Base-by-base conservation (phyloP, 2,113 vertebrate species). In the Oncorhynchus mykiss region DNA sequence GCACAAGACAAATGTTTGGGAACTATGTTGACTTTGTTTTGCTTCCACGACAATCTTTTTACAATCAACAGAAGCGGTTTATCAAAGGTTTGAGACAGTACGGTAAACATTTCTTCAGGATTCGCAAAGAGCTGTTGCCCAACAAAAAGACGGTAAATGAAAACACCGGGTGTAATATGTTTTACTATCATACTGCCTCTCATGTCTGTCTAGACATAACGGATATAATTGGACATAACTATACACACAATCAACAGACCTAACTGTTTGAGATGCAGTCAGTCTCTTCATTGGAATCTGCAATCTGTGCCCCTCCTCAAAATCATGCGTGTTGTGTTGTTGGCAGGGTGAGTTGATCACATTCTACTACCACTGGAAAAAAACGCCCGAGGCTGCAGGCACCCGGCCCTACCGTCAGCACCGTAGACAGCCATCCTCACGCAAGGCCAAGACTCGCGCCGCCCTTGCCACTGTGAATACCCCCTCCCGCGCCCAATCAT, bases 331-430 rank as follows among this genome's bases (percentile, higher is more conserved):
- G 75, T 48, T 88, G 22, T 87, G 51, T 82, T 79, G 3, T 68
- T n/a, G 57, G 68, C 90, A 99, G 98, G 97, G 98, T 67, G 98
- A 99, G 34, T 89, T 99, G 80, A 98, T 99, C 88, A 99, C 96
- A 57, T 99, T 99, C 89, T 99, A 99, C 76, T 99, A 99, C 94
- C 98, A 99, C 90, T 99, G 98, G 98, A 99, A 99, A 94, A 99
- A 99, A 89, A 99, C 97, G 4, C 97, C 98, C 0, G 98, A 99
- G 80, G 98, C 97, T 0, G 96, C 96, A 54, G 96, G 96, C 78
- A 97, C 97, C 1, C 94, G 97, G 73, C 96, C 97, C 49, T 97
- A 98, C 81, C 95, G 98, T 18, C 92, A 98, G 80, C 97, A 98
- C 73, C 96, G 97, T 5, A 90, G 97, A 22, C 97, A 99, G 91